These are phyloP conservation scores for Chanos chanos DNA, from an alignment of 2,797 vertebrate genomes.

Conservation along the genomic window DNA sequence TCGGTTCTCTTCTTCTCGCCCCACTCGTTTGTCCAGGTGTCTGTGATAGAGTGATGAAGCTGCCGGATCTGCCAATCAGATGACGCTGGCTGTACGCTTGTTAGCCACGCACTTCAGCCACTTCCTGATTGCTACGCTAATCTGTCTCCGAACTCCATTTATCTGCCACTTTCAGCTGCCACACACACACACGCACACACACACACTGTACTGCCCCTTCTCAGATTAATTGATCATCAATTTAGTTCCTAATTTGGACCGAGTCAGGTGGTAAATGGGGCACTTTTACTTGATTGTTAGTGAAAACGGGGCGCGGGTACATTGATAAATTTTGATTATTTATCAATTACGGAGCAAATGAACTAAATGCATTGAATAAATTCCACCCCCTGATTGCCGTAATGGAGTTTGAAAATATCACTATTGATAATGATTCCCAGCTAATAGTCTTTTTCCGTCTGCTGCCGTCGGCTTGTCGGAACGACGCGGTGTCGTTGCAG, in stretches of 20 bases:
- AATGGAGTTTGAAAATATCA: slow-evolving; percentile 99
- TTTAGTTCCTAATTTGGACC: slow-evolving; percentile 98
- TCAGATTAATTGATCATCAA: slow-evolving; percentile 99
- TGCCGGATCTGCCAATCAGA: slow-evolving; percentile 79
- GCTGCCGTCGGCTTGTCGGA: slow-evolving; percentile 85
- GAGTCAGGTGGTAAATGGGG: slow-evolving; percentile 99
- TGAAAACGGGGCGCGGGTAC: slow-evolving; percentile 96
- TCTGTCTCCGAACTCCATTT: slow-evolving; percentile 87
- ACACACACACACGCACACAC: slow-evolving; percentile 24
- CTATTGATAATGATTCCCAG: slow-evolving; percentile 98
- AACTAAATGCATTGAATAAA: slow-evolving; percentile 99
- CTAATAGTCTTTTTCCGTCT: slow-evolving; percentile 98
- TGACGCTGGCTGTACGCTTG: slow-evolving; percentile 80
- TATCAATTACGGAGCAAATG: slow-evolving; percentile 99
- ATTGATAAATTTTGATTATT: slow-evolving; percentile 99
- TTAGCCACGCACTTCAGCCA: slow-evolving; percentile 76
- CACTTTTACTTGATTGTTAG: slow-evolving; percentile 99
- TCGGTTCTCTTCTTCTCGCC: too few species aligned
- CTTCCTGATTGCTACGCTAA: slow-evolving; percentile 80
- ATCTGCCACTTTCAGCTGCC: slow-evolving; percentile 83
- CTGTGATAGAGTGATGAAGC: too few species aligned
- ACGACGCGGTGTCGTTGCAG: slow-evolving; percentile 85
- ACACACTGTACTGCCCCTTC: slow-evolving; percentile 83
- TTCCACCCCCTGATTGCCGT: slow-evolving; percentile 96
- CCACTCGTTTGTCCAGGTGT: slow-evolving; percentile 75